These are phyloP conservation scores for Kobus ellipsiprymnus DNA, from an alignment of 2,113 vertebrate genomes.

Conservation along the genomic window DNA sequence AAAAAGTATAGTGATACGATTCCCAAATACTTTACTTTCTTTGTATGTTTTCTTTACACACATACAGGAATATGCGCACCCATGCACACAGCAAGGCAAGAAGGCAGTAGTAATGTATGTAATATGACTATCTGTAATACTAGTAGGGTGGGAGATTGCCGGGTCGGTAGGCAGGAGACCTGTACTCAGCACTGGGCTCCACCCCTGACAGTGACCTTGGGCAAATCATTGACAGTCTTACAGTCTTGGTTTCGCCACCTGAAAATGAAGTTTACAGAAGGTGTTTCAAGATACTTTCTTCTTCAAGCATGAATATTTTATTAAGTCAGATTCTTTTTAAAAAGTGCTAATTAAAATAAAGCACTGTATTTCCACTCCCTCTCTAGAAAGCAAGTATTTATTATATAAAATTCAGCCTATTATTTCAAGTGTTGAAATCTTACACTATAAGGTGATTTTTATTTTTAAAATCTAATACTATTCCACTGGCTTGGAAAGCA, in stretches of 20 bases:
- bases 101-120: neutral
- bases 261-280: neutral
- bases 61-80: fast-evolving
- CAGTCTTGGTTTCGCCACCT: neutral
- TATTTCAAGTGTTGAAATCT: slow-evolving; percentile 33
- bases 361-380: neutral
- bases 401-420: neutral
- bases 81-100: neutral
- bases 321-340: neutral
- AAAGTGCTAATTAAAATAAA: neutral
- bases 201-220: neutral
- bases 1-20: neutral
- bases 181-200: neutral
- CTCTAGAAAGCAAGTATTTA: neutral
- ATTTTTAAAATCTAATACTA: neutral
- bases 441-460: neutral
- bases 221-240: neutral
- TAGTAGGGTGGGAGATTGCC: neutral
- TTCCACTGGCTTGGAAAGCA: slow-evolving; percentile 24
- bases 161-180: neutral
- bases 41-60: neutral
- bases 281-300: neutral
- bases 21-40: slow-evolving; percentile 3
- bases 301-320: neutral
- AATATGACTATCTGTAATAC: neutral